phyloP scores from a whole-genome alignment of 2,888 invertebrate species.

The Rutpela maculata region DNA sequence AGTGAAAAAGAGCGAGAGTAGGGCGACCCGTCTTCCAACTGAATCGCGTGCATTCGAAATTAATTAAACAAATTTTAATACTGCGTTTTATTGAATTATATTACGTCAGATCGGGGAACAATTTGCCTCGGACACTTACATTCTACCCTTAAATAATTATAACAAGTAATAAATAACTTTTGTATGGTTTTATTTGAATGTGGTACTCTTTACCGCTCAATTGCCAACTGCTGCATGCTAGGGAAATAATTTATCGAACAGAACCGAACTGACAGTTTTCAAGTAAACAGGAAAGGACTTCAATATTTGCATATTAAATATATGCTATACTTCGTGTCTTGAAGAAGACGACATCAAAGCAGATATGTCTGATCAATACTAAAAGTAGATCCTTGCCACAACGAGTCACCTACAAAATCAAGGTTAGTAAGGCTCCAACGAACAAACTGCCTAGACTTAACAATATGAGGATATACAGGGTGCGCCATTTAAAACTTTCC shows the following conservation, averaged over 20 bases:
- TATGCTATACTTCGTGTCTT: no score
- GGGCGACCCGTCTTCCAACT: conserved; percentile 25
- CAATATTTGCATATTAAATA: background rate
- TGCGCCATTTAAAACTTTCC: no score
- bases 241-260: conserved; percentile 5
- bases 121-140: background rate
- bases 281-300: background rate
- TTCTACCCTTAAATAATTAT: background rate
- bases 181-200: background rate
- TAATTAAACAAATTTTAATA: conserved; percentile 47
- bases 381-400: no score
- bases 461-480: no score
- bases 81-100: background rate
- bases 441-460: no score
- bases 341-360: no score
- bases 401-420: no score
- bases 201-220: conserved; percentile 26
- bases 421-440: no score
- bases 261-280: background rate
- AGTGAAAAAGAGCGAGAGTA: conserved; percentile 28
- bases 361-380: no score
- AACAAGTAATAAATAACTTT: background rate
- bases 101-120: background rate
- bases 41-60: conserved; percentile 25
- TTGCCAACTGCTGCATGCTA: conserved; percentile 19